A percentile compares a stretch with the other conserved stretches of the same genome.
phyloP scores from a whole-genome alignment of 2,797 vertebrate genomes.

The Pristis pectinata region DNA sequence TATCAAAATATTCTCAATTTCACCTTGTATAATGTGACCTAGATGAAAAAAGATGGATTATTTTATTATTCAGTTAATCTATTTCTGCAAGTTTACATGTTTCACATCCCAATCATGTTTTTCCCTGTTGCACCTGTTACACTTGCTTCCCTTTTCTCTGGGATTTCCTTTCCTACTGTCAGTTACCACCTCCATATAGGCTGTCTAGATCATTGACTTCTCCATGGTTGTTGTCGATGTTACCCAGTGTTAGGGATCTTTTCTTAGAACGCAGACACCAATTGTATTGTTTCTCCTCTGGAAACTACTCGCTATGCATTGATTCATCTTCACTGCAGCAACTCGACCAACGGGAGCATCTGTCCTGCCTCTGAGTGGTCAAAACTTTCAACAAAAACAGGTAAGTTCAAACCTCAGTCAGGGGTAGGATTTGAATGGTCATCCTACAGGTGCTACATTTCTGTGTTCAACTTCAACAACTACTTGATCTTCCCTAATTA shows the following conservation, averaged over 20 bases:
- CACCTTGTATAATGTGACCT: background rate
- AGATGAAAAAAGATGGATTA: background rate
- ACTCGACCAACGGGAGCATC: background rate
- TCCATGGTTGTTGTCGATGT: conserved; percentile 12
- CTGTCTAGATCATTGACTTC: background rate
- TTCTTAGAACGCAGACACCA: background rate
- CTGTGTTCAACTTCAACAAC: background rate
- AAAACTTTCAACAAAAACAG: conserved; percentile 6
- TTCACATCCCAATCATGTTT: background rate
- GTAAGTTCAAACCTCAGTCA: background rate
- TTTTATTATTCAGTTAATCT: background rate
- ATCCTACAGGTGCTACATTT: background rate
- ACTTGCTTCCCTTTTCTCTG: background rate
- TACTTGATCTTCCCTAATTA: background rate
- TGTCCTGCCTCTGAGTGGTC: background rate
- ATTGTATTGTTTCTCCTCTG: background rate
- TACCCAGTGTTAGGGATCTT: background rate
- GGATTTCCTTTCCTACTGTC: background rate
- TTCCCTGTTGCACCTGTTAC: background rate
- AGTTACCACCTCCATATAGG: background rate
- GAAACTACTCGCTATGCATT: conserved; percentile 6
- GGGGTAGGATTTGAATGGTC: background rate
- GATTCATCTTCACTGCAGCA: background rate
- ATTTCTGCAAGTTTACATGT: background rate
- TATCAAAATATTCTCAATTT: background rate